Evolutionary conservation across 2,888 invertebrate genomes (phyloP).

Genomic region (Zhengitettix transpicula): DNA sequence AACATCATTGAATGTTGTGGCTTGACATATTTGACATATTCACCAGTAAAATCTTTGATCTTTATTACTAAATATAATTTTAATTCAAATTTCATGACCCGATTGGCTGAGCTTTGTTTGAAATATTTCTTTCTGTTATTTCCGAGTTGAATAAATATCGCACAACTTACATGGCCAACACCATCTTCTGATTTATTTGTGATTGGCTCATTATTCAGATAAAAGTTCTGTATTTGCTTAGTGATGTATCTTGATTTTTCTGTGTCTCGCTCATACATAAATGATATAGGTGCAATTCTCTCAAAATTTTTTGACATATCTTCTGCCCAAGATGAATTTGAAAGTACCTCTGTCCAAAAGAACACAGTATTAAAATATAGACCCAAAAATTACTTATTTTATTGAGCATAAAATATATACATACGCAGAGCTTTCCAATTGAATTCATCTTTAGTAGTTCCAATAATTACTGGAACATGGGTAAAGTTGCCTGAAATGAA

Average conservation of each 20-base stretch:
- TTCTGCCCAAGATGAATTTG: slow-evolving; percentile 33
- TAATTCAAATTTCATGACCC: too few species aligned
- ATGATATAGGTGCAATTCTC: slow-evolving; percentile 43
- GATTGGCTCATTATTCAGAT: slow-evolving; percentile 27
- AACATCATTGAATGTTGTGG: too few species aligned
- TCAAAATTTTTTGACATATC: slow-evolving; percentile 43
- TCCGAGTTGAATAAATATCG: too few species aligned
- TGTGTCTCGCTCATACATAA: slow-evolving; percentile 38
- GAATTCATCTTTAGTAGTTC: slow-evolving; percentile 50
- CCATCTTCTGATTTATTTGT: slow-evolving; percentile 3
- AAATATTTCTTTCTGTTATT: too few species aligned
- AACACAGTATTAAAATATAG: too few species aligned
- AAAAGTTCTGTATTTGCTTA: slow-evolving; percentile 31
- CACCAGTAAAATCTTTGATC: too few species aligned
- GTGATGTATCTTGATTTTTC: slow-evolving; percentile 33
- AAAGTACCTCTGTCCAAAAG: slow-evolving; percentile 30
- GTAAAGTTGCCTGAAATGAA: slow-evolving; percentile 38
- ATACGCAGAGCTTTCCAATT: slow-evolving; percentile 42
- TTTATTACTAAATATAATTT: too few species aligned
- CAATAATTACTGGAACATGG: slow-evolving; percentile 45
- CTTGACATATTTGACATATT: too few species aligned
- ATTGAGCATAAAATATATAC: slow-evolving; percentile 14
- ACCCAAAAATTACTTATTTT: not conserved
- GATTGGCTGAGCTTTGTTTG: too few species aligned
- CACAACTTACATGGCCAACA: not conserved